Percentiles rank a stretch among this genome's conserved stretches.
Evolutionary conservation across 2,113 vertebrate genomes (phyloP).

Genomic region (Saguinus imperator): DNA sequence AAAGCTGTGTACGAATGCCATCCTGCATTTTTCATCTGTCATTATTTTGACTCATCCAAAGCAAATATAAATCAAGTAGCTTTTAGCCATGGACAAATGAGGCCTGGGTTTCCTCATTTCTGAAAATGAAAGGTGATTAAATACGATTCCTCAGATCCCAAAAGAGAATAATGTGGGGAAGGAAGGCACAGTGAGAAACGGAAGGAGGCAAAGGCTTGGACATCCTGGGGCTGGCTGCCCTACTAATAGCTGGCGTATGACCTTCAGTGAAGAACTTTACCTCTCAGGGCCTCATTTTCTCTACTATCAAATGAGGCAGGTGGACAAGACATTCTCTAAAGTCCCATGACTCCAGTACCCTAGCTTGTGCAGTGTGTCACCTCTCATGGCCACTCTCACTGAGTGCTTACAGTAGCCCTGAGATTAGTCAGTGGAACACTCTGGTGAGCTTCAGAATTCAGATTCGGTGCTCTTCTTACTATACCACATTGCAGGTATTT

Average conservation of each 20-base stretch:
- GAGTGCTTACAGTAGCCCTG: background rate
- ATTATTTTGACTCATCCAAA: slow-evolving; percentile 5
- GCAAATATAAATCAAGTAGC: background rate
- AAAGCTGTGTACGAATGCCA: background rate
- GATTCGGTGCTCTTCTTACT: background rate
- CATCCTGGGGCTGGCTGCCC: too few relatives aligned
- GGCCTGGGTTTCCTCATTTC: background rate
- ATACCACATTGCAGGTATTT: background rate
- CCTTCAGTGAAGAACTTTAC: background rate
- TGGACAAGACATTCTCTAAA: background rate
- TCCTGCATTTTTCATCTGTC: background rate
- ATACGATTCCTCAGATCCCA: background rate
- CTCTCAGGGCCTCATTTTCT: background rate
- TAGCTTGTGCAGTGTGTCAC: background rate
- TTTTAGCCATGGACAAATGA: background rate
- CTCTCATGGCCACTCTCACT: background rate
- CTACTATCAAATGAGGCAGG: background rate
- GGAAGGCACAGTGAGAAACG: too few relatives aligned
- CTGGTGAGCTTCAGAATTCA: background rate
- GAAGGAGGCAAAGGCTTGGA: background rate
- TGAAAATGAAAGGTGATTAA: background rate
- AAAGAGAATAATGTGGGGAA: background rate
- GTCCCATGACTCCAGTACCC: background rate
- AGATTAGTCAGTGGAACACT: background rate
- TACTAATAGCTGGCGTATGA: accelerated